phyloP scores from a whole-genome alignment of 2,113 vertebrate genomes.

The Corynorhinus townsendii region DNA sequence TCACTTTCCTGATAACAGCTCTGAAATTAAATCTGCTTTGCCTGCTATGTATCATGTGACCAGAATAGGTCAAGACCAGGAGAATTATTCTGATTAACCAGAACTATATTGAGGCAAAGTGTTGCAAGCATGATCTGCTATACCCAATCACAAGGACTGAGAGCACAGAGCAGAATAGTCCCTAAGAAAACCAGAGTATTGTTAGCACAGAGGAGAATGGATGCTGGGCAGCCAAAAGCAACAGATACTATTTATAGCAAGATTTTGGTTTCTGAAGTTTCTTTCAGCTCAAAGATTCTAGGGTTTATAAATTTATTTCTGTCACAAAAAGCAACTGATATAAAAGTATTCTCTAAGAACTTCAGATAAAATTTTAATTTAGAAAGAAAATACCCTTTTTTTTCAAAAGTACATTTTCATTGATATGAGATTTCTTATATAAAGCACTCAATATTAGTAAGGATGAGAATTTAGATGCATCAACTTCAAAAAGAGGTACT shows the following conservation, averaged over 20 bases:
- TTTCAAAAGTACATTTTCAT: neutral
- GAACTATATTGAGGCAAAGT: neutral
- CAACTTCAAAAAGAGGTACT: neutral
- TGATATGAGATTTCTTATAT: slow-evolving; percentile 16
- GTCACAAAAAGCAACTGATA: neutral
- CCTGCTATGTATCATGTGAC: neutral
- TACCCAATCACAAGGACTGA: neutral
- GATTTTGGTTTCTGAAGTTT: neutral
- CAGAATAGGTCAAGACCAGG: neutral
- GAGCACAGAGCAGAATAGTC: neutral
- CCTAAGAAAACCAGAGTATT: neutral
- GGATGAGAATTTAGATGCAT: neutral
- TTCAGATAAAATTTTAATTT: slow-evolving; percentile 3
- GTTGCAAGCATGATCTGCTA: neutral
- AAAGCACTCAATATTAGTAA: neutral
- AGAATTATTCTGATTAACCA: neutral
- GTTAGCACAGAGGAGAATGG: neutral
- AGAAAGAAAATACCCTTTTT: neutral
- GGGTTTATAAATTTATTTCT: neutral
- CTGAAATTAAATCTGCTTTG: neutral
- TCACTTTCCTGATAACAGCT: neutral
- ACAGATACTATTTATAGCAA: neutral
- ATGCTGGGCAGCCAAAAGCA: neutral
- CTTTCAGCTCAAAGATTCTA: neutral
- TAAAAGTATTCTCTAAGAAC: slow-evolving; percentile 10